These are phyloP conservation scores for Spinus pinus DNA, from an alignment of 2,797 vertebrate species.

Conservation along the genomic window DNA sequence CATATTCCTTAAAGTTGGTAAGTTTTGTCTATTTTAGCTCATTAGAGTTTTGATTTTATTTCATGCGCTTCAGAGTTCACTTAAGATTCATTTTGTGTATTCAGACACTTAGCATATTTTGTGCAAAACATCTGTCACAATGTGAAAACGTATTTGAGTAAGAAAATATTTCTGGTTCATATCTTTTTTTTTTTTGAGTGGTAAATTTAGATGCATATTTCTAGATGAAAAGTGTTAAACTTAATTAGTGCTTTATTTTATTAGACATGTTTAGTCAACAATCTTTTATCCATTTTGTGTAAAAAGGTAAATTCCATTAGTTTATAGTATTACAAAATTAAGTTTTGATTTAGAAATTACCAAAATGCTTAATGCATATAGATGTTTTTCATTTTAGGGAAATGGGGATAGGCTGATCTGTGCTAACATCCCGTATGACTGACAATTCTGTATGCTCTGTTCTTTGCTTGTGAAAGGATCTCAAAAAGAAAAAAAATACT, in stretches of 20 bases:
- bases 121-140: neutral
- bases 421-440: neutral
- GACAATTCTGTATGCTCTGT: neutral
- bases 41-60: neutral
- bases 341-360: neutral
- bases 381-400: neutral
- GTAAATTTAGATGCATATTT: neutral
- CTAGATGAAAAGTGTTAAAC: neutral
- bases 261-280: neutral
- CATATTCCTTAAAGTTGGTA: neutral
- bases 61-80: neutral
- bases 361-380: neutral
- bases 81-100: neutral
- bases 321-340: neutral
- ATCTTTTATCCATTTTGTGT: neutral
- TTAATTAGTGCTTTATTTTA: neutral
- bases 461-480: neutral
- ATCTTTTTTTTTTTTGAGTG: neutral
- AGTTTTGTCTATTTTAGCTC: neutral
- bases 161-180: neutral
- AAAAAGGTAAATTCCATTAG: neutral
- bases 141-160: neutral
- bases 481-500: neutral
- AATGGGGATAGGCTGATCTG: neutral
- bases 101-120: neutral